Evolutionary conservation across 2,113 vertebrate species (phyloP).

Genomic region (Perca fluviatilis): DNA sequence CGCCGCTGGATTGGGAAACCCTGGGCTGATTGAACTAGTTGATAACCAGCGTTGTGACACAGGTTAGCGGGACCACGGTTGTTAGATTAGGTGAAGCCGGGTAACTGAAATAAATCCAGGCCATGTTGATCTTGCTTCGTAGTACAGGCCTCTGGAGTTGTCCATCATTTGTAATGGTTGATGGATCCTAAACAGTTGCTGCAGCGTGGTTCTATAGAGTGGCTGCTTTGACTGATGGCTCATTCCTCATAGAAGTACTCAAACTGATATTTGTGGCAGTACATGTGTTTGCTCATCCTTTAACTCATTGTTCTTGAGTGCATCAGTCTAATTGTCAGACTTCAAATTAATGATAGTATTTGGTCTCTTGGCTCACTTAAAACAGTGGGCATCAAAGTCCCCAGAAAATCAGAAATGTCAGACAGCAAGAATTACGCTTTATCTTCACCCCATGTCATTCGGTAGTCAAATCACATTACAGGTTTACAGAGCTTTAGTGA

Average conservation of each 20-base stretch:
- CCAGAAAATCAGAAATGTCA: neutral
- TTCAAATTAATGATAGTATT: constrained; percentile 7
- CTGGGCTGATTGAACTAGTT: too few relatives aligned
- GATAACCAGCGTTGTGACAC: too few relatives aligned
- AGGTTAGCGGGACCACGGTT: too few relatives aligned
- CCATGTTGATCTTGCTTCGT: too few relatives aligned
- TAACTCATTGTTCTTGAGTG: neutral
- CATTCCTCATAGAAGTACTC: neutral
- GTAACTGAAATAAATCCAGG: too few relatives aligned
- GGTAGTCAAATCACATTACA: constrained; percentile 1
- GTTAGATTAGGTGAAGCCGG: too few relatives aligned
- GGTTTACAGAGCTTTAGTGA: constrained; percentile 3
- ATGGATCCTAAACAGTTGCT: neutral
- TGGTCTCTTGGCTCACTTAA: neutral
- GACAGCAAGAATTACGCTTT: neutral
- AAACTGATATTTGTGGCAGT: neutral
- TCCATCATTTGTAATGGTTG: neutral
- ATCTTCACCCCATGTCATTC: neutral
- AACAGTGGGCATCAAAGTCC: neutral
- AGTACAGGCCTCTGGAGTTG: neutral
- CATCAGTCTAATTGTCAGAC: neutral
- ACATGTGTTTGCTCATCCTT: neutral
- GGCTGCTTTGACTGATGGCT: neutral
- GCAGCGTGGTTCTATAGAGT: neutral
- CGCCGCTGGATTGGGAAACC: too few relatives aligned